Evolutionary conservation across 2,797 vertebrate species (phyloP).

Genomic region (Smutsia gigantea): DNA sequence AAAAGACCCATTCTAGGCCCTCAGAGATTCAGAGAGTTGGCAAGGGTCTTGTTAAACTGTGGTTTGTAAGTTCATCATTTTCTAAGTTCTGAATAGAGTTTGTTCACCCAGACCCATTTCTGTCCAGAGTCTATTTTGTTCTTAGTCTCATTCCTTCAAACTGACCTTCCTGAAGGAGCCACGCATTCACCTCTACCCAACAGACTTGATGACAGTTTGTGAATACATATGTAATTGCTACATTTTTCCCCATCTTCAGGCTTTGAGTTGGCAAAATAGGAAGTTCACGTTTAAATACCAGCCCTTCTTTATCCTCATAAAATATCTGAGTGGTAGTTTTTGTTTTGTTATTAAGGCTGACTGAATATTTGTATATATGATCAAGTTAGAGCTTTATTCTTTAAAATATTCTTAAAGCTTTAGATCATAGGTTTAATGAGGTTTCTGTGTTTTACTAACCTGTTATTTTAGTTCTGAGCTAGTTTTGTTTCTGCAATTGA

Average conservation of each 20-base stretch:
- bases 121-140: neutral
- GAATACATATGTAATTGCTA: neutral
- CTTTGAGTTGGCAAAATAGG: neutral
- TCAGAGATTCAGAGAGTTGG: neutral
- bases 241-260: neutral
- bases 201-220: neutral
- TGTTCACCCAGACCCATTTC: neutral
- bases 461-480: neutral
- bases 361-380: neutral
- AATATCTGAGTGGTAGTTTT: neutral
- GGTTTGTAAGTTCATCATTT: neutral
- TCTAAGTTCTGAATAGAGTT: neutral
- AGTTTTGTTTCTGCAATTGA: neutral
- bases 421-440: neutral
- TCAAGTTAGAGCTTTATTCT: neutral
- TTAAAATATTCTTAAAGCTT: neutral
- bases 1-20: neutral
- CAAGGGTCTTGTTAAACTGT: neutral
- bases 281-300: neutral
- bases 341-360: neutral
- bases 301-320: neutral
- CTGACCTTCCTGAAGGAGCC: neutral
- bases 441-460: neutral
- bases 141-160: neutral
- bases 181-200: neutral